phyloP scores from a whole-genome alignment of 2,888 invertebrate species.

The Drosophila limbata region DNA sequence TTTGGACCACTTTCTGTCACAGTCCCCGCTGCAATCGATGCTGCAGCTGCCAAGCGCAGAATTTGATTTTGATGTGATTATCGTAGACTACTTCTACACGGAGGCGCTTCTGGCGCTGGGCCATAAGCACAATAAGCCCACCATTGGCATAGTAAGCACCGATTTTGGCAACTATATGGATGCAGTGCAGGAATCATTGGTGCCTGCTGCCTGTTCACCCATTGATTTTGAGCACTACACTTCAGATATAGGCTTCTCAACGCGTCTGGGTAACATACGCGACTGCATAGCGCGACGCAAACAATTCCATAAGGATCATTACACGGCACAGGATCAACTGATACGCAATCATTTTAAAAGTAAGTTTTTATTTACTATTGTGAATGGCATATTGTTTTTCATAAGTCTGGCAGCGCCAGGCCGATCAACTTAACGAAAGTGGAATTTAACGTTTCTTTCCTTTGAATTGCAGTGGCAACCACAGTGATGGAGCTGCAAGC shows the following conservation, averaged over 20 bases:
- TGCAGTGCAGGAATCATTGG: slow-evolving; percentile 85
- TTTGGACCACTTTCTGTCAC: slow-evolving; percentile 79
- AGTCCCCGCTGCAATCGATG: slow-evolving; percentile 63
- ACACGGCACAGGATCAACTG: slow-evolving; percentile 81
- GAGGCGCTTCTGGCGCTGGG: slow-evolving; percentile 85
- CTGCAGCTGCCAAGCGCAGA: slow-evolving; percentile 75
- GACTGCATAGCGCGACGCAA: slow-evolving; percentile 78
- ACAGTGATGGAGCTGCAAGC: slow-evolving; percentile 84
- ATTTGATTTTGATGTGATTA: slow-evolving; percentile 85
- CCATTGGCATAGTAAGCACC: slow-evolving; percentile 83
- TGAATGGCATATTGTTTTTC: slow-evolving; percentile 13
- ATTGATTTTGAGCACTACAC: slow-evolving; percentile 83
- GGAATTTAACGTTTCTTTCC: neutral
- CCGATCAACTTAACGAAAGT: slow-evolving; percentile 5
- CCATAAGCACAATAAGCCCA: slow-evolving; percentile 83
- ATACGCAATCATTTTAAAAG: slow-evolving; percentile 82
- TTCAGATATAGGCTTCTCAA: slow-evolving; percentile 85
- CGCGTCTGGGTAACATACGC: slow-evolving; percentile 86
- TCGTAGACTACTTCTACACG: slow-evolving; percentile 85
- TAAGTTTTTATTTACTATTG: slow-evolving; percentile 44
- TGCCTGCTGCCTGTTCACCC: slow-evolving; percentile 86
- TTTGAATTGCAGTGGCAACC: slow-evolving; percentile 31
- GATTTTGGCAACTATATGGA: slow-evolving; percentile 86
- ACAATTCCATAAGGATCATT: slow-evolving; percentile 76
- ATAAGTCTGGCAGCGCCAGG: neutral